These are phyloP conservation scores for Lysandra bellargus DNA, from an alignment of 2,888 invertebrate species.

Conservation along the genomic window DNA sequence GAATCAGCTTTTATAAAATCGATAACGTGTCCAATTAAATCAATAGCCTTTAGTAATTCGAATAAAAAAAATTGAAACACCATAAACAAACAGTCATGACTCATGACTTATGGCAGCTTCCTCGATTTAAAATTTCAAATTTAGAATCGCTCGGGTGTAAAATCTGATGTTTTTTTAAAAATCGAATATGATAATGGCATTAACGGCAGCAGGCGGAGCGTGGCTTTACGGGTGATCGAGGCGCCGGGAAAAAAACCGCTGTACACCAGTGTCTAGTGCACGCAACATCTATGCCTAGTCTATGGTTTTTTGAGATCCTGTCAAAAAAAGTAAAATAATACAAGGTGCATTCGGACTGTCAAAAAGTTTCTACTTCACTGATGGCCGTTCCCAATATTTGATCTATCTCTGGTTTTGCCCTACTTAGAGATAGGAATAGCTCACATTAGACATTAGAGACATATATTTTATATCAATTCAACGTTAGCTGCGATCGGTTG, in stretches of 20 bases:
- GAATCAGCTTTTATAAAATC: not conserved
- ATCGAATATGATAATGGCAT: conserved; percentile 36
- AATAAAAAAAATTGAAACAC: conserved; percentile 7
- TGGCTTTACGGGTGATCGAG: conserved; percentile 35
- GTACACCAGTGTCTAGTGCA: conserved; percentile 25
- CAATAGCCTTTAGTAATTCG: conserved; percentile 23
- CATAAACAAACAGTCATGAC: conserved; percentile 23
- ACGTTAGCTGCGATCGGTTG: too few relatives aligned
- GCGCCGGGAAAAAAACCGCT: conserved; percentile 30
- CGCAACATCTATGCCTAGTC: not conserved
- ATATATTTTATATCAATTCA: too few relatives aligned
- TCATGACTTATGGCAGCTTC: conserved; percentile 24
- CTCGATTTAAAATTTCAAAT: conserved; percentile 36
- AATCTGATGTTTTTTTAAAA: conserved; percentile 34
- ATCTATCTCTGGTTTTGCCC: too few relatives aligned
- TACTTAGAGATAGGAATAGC: too few relatives aligned
- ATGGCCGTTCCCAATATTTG: too few relatives aligned
- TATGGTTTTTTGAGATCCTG: not conserved
- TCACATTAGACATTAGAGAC: too few relatives aligned
- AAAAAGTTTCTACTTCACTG: too few relatives aligned
- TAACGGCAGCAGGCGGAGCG: conserved; percentile 33
- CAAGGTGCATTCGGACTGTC: too few relatives aligned
- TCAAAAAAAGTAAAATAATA: too few relatives aligned
- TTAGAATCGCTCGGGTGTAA: conserved; percentile 38
- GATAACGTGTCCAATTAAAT: conserved; percentile 10